Evolutionary conservation across 2,113 vertebrate genomes (phyloP), one percentile per base, ranked within the genome.

Genomic region (Poicephalus gulielmi): DNA sequence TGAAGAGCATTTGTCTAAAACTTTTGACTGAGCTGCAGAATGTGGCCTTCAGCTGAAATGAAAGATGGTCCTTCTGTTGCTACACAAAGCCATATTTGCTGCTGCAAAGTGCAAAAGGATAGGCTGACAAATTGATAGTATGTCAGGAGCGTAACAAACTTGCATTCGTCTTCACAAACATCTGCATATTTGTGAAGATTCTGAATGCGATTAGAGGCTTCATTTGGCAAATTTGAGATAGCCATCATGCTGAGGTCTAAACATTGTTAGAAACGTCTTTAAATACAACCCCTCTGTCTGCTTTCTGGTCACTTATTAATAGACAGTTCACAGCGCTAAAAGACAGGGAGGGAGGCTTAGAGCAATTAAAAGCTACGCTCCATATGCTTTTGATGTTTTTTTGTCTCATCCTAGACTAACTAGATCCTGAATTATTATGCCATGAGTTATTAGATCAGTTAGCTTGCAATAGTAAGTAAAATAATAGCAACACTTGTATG

Each of bases 61-160:
- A 97, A 97, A 95, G 68, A 96, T 95, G 74, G 85, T 90, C 90
- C 74, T 97, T 97, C 96, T 97, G 94, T 95, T 97, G 95, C 94
- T 96, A 93, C 94, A 94, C 96, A 95, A 95, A 97, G 86, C 94
- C 96, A 95, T 92, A 95, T 96, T 97, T 95, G 92, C 83, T 92
- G 92, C 95, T 96, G 87, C 90, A 95, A 97, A 96, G 96, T 94
- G 97, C 95, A 97, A 95, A 97, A 97, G 79, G 93, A 96, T 87
- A 96, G 84, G 83, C 88, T 97, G 68, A 83, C 87, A 97, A 95
- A 94, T 83, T 96, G 95, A 84, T 95, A 96, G 86, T 55, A 57
- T 91, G 90, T 88, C 93, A 94, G 95, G 92, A 94, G 81, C 14
- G 1, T 70, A 85, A 76, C 52, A 88, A 74, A 85, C 74, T 94